phyloP scores from a whole-genome alignment of 2,888 invertebrate species.

The Ischnus inquisitorius region DNA sequence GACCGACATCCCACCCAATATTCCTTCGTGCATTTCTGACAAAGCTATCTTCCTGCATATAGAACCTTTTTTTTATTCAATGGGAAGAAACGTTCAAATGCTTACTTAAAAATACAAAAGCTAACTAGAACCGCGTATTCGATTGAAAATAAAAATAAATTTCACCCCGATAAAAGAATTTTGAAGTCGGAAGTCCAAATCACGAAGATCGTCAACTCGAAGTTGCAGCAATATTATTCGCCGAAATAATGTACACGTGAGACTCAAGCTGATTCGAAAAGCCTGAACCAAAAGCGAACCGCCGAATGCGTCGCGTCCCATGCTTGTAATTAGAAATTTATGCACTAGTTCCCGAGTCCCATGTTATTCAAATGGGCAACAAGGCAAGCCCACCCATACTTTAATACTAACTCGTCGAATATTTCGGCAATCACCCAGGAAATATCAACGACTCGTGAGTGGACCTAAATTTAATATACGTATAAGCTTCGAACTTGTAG shows the following conservation, averaged over 20 bases:
- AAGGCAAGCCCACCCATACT: slow-evolving; percentile 62
- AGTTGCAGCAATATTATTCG: slow-evolving; percentile 1
- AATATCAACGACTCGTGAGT: slow-evolving; percentile 53
- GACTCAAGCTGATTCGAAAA: slow-evolving; percentile 9
- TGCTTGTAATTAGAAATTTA: slow-evolving; percentile 85
- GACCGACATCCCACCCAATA: background rate
- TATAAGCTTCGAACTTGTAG: slow-evolving; percentile 32
- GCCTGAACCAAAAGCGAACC: background rate
- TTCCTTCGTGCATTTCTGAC: background rate
- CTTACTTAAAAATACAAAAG: too few species aligned
- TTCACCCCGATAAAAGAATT: background rate
- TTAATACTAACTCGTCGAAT: slow-evolving; percentile 53
- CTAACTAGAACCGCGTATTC: background rate
- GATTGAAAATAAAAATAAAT: background rate
- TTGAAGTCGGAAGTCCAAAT: background rate
- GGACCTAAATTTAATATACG: slow-evolving; percentile 45
- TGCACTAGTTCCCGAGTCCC: slow-evolving; percentile 82
- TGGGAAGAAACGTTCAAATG: too few species aligned
- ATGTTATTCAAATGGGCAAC: slow-evolving; percentile 85
- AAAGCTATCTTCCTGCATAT: too few species aligned
- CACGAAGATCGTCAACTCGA: slow-evolving; percentile 3
- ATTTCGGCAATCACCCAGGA: slow-evolving; percentile 42
- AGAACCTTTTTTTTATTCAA: too few species aligned
- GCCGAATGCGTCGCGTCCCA: slow-evolving; percentile 55
- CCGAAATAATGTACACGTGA: slow-evolving; percentile 36